Base-by-base conservation (phyloP, 2,888 invertebrate genomes). In the Blera fallax region DNA sequence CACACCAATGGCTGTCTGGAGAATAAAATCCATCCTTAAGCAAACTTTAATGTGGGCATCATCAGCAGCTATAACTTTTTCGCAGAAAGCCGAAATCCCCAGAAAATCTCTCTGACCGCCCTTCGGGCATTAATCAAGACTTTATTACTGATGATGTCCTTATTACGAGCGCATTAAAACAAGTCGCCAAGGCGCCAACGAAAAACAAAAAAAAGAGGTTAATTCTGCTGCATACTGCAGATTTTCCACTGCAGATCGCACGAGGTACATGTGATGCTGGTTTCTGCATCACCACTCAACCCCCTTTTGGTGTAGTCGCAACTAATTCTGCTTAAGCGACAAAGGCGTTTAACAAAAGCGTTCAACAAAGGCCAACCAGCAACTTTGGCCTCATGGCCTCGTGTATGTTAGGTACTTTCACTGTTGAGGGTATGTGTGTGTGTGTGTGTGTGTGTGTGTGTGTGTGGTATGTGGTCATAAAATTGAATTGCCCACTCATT, bases 401-500 rank as follows among this genome's bases (percentile, higher is more conserved):
- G 72, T 82, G 27, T 82, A 73, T 60, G 65, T 29, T 70, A 24
- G 62, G 27, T 37, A 6, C 8, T 6, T 40, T 11, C n/a, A 2
- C 24, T 52, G 24, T 56, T n/a, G n/a, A n/a, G n/a, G 0, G 14
- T 43, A 27, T 8, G 5, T 21, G 34, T n/a, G n/a, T n/a, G n/a
- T n/a, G n/a, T n/a, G n/a, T n/a, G 16, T 58, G 14, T 50, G 11
- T 32, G n/a, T 52, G 24, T 32, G 3, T 24, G 6, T 60, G 16
- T 43, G 10, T 34, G 29, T 56, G 52, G 56, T 70, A 21, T 64
- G 52, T 54, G 82, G 65, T 65, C 65, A 65, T 76, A 76, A 52
- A 76, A 79, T 74, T 70, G 76, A 84, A 80, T 80, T 74, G 69
- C 69, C 74, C 79, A 74, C 84, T 84, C 84, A 84, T 79, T 70